phyloP scores from a whole-genome alignment of 2,797 vertebrate species.

The Austrolebias charrua region DNA sequence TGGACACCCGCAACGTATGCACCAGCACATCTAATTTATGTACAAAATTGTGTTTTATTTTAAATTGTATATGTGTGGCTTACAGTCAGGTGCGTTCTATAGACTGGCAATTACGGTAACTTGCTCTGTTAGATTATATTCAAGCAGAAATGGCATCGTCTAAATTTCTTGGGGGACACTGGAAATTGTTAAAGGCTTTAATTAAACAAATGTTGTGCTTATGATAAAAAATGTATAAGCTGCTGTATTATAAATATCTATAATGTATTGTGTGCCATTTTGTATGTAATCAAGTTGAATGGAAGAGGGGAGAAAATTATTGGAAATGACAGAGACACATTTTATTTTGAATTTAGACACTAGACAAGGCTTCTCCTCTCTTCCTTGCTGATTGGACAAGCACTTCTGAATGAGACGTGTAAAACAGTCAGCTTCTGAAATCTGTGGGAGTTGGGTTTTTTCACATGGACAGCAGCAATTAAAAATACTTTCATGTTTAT shows the following conservation, averaged over 20 bases:
- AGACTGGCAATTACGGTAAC: no score
- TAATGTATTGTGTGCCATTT: slow-evolving; percentile 77
- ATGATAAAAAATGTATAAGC: no score
- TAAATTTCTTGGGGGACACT: slow-evolving; percentile 44
- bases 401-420: slow-evolving; percentile 45
- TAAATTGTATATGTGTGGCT: no score
- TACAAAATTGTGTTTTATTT: no score
- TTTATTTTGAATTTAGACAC: slow-evolving; percentile 44
- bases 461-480: slow-evolving; percentile 53
- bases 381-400: slow-evolving; percentile 52
- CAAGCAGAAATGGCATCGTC: slow-evolving; percentile 42
- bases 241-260: slow-evolving; percentile 76
- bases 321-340: slow-evolving; percentile 40
- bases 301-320: slow-evolving; percentile 37
- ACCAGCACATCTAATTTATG: no score
- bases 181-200: no score
- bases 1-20: no score
- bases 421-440: slow-evolving; percentile 54
- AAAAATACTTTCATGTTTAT: slow-evolving; percentile 56
- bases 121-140: slow-evolving; percentile 11
- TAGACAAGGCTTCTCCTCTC: slow-evolving; percentile 36
- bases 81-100: no score
- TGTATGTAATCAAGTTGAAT: slow-evolving; percentile 73
- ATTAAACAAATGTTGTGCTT: no score
- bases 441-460: slow-evolving; percentile 50